A percentile compares a stretch with the other conserved stretches of the same genome.
These are phyloP conservation scores for Nannoperca australis DNA, from an alignment of 2,797 vertebrate genomes.

Conservation along the genomic window DNA sequence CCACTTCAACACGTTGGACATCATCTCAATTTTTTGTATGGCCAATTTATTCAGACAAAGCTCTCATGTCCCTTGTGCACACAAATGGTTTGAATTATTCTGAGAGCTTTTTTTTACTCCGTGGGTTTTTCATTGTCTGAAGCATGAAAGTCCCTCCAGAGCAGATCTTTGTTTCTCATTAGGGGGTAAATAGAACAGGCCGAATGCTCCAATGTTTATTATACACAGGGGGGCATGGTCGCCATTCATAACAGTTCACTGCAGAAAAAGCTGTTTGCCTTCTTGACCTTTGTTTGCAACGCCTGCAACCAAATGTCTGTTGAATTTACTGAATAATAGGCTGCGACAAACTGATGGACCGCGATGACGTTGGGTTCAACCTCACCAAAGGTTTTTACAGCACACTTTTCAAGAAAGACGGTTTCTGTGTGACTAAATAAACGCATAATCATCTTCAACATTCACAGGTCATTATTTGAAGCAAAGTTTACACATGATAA, in stretches of 20 bases:
- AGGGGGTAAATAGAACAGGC: slow-evolving; percentile 81
- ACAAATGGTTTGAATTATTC: slow-evolving; percentile 84
- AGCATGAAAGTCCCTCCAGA: slow-evolving; percentile 79
- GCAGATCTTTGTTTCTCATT: slow-evolving; percentile 85
- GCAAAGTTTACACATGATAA: slow-evolving; percentile 13
- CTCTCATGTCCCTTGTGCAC: slow-evolving; percentile 68
- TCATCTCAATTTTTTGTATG: slow-evolving; percentile 64
- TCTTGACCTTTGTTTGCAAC: slow-evolving; percentile 71
- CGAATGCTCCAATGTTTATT: slow-evolving; percentile 83
- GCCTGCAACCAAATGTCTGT: slow-evolving; percentile 66
- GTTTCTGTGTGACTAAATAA: slow-evolving; percentile 36
- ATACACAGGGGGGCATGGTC: slow-evolving; percentile 79
- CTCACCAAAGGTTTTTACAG: slow-evolving; percentile 41
- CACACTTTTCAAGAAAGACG: slow-evolving; percentile 34
- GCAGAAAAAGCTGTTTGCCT: slow-evolving; percentile 62
- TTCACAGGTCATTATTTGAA: slow-evolving; percentile 16
- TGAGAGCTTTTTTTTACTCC: slow-evolving; percentile 61
- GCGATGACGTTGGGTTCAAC: slow-evolving; percentile 34
- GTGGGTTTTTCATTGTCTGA: slow-evolving; percentile 77
- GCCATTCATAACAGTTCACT: slow-evolving; percentile 71
- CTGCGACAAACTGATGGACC: slow-evolving; percentile 36
- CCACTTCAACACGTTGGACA: slow-evolving; percentile 73
- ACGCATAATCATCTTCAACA: neutral
- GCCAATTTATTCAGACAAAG: slow-evolving; percentile 76
- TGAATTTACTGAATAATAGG: slow-evolving; percentile 65